Percentiles rank a stretch among this genome's conserved stretches.
These are phyloP conservation scores for Carassius gibelio DNA, from an alignment of 2,113 vertebrate genomes.

Conservation along the genomic window DNA sequence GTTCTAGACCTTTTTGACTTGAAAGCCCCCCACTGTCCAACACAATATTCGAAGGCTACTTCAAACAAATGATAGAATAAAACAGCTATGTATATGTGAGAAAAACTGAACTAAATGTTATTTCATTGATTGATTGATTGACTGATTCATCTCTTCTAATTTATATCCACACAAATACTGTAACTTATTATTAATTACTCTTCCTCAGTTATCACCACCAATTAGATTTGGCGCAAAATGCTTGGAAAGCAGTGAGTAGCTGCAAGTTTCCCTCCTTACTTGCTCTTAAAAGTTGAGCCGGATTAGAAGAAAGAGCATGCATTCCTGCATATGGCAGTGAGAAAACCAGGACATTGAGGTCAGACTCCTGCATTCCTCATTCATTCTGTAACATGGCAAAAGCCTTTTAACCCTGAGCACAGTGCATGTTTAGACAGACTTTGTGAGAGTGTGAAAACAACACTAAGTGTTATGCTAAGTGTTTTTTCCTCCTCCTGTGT, in stretches of 20 bases:
- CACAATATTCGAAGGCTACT: no score
- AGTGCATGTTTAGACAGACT: neutral
- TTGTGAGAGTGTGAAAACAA: neutral
- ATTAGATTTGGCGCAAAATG: neutral
- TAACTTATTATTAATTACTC: neutral
- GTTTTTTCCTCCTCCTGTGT: neutral
- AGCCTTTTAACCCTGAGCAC: neutral
- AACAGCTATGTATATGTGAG: no score
- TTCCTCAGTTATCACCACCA: neutral
- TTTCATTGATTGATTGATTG: no score
- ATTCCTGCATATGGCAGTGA: neutral
- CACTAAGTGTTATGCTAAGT: neutral
- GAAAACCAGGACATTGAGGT: conserved; percentile 21
- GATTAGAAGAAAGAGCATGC: conserved; percentile 11
- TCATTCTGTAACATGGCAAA: conserved; percentile 25
- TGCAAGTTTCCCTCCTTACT: neutral
- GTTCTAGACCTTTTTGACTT: no score
- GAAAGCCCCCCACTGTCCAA: no score
- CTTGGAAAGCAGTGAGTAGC: conserved; percentile 13
- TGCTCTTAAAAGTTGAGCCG: neutral
- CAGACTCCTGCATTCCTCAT: neutral
- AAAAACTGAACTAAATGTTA: no score
- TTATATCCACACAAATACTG: neutral
- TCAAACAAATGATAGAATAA: no score
- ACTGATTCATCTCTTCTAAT: no score